phyloP scores from a whole-genome alignment of 2,113 vertebrate species.

The Alouatta palliata region DNA sequence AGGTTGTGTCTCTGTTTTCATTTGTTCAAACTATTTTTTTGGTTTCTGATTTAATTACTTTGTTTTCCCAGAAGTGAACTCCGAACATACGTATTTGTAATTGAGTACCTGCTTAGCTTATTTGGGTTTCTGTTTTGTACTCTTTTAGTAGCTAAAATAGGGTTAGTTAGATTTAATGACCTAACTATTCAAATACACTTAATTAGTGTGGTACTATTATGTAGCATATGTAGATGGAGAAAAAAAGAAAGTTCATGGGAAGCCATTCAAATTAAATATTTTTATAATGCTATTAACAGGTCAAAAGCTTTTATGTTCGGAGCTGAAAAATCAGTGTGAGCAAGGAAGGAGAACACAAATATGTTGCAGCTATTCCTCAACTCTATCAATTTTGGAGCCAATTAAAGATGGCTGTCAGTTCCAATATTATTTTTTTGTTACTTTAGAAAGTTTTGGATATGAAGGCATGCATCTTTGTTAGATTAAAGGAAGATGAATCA shows the following conservation, averaged over 20 bases:
- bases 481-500: neutral
- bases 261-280: neutral
- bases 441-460: neutral
- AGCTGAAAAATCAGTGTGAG: neutral
- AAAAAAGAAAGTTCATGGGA: neutral
- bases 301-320: neutral
- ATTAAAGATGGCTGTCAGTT: neutral
- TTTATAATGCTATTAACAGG: neutral
- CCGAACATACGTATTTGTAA: neutral
- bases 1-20: too few species aligned
- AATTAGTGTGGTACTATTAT: neutral
- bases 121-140: neutral
- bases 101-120: neutral
- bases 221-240: neutral
- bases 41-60: too few species aligned
- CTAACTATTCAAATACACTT: neutral
- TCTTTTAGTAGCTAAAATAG: neutral
- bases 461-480: neutral
- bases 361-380: neutral
- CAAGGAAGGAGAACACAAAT: neutral
- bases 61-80: too few species aligned
- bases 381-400: neutral
- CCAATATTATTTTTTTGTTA: neutral
- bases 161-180: neutral
- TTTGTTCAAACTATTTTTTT: too few species aligned